These are phyloP conservation scores for Mantis religiosa DNA, from an alignment of 2,888 invertebrate genomes.

Conservation along the genomic window DNA sequence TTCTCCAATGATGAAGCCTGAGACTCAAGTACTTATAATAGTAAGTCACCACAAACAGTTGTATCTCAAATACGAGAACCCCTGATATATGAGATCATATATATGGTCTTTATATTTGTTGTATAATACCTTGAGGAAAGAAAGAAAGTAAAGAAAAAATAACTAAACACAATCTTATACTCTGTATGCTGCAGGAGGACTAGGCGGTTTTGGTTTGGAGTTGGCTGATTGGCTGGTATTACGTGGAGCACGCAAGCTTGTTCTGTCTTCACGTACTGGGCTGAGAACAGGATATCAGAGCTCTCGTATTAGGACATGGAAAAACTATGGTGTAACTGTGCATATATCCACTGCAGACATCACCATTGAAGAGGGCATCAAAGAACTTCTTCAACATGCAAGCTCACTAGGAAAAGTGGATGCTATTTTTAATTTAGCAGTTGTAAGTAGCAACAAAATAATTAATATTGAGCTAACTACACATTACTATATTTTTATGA, in stretches of 20 bases:
- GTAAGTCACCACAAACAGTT: too few species aligned
- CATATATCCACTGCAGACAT: slow-evolving; percentile 67
- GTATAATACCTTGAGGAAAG: too few species aligned
- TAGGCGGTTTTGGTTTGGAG: slow-evolving; percentile 91
- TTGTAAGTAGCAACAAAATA: slow-evolving; percentile 45
- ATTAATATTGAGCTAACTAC: too few species aligned
- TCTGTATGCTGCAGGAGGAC: slow-evolving; percentile 63
- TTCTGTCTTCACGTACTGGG: slow-evolving; percentile 57
- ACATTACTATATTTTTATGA: too few species aligned
- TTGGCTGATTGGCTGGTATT: slow-evolving; percentile 80
- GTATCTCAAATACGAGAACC: too few species aligned
- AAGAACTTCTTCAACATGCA: slow-evolving; percentile 61
- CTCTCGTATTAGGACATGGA: slow-evolving; percentile 57
- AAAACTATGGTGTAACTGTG: slow-evolving; percentile 63
- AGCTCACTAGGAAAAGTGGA: slow-evolving; percentile 64
- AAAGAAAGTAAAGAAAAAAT: too few species aligned
- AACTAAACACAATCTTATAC: slow-evolving; percentile 29
- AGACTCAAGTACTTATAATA: too few species aligned
- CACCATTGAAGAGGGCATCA: slow-evolving; percentile 65
- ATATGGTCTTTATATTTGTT: too few species aligned
- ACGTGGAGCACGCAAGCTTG: slow-evolving; percentile 60
- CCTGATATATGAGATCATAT: too few species aligned
- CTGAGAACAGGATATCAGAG: slow-evolving; percentile 55
- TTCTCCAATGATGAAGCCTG: too few species aligned
- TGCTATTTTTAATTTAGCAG: slow-evolving; percentile 87